Conservation (phyloP, 2,797 vertebrate genomes). For the Manis crassicaudata region DNA sequence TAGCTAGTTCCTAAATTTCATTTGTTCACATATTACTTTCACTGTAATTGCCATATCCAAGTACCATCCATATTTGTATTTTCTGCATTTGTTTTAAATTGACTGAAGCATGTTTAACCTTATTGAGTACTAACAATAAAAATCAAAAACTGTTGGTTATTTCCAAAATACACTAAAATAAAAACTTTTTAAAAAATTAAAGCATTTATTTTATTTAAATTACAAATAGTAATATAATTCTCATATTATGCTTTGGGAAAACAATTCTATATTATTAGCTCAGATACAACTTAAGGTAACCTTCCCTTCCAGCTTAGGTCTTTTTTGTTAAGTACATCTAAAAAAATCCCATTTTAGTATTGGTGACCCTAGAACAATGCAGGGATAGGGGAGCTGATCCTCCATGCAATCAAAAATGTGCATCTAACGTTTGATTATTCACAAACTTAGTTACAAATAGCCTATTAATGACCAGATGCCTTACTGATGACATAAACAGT, state of each 20-base stretch:
- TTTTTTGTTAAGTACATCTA: background rate
- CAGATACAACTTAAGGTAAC: background rate
- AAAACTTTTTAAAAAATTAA: background rate
- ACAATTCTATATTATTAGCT: background rate
- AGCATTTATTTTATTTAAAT: slow-evolving; percentile 28
- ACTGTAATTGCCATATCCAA: background rate
- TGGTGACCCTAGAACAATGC: no score
- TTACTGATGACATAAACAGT: no score
- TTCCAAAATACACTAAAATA: slow-evolving; percentile 24
- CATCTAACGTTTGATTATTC: no score
- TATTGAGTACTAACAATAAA: background rate
- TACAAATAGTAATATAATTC: background rate
- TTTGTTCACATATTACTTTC: background rate
- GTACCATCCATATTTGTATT: background rate
- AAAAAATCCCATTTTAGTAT: background rate
- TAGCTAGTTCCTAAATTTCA: background rate
- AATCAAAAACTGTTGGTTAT: background rate
- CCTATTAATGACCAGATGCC: no score
- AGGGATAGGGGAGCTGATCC: no score
- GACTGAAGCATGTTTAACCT: slow-evolving; percentile 15
- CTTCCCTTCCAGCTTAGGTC: background rate
- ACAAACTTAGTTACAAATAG: no score
- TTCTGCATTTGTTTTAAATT: slow-evolving; percentile 45
- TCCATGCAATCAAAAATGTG: no score
- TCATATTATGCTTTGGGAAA: background rate